Evolutionary conservation across 2,113 vertebrate species (phyloP).

Genomic region (Pseudois nayaur): DNA sequence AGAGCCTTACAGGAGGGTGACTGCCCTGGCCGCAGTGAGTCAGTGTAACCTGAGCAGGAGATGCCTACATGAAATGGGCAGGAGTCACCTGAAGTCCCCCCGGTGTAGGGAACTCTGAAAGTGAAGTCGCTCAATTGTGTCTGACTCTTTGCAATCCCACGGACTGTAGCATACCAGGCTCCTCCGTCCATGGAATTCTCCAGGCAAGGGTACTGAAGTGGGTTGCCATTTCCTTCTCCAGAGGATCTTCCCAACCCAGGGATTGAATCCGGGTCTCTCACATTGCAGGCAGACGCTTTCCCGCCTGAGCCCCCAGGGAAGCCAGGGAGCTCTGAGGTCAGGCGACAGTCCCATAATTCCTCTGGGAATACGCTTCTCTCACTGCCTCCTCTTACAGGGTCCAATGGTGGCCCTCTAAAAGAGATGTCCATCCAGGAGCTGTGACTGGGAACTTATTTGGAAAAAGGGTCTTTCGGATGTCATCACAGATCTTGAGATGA

Average conservation of each 20-base stretch:
- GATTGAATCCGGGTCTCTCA: not conserved
- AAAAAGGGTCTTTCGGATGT: not conserved
- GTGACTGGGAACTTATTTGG: not conserved
- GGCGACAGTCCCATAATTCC: not conserved
- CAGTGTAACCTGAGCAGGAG: not conserved
- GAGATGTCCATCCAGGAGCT: not conserved
- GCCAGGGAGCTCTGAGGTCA: not conserved
- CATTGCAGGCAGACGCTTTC: not conserved
- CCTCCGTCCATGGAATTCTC: not conserved
- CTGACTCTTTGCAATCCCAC: not conserved
- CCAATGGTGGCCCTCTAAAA: not conserved
- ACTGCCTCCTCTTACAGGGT: not conserved
- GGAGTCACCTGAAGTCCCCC: not conserved
- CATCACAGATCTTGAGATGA: not conserved
- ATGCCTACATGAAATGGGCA: too few relatives aligned
- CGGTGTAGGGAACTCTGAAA: not conserved
- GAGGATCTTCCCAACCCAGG: not conserved
- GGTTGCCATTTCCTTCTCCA: not conserved
- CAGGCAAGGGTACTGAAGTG: not conserved
- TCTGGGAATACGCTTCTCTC: not conserved
- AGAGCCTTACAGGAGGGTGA: not conserved
- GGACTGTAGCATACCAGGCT: not conserved
- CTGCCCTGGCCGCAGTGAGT: rapidly evolving
- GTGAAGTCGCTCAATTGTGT: not conserved
- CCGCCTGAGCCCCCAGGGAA: not conserved